These are phyloP conservation scores for Gasterosteus nipponicus DNA, from an alignment of 2,113 vertebrate species.

Conservation along the genomic window DNA sequence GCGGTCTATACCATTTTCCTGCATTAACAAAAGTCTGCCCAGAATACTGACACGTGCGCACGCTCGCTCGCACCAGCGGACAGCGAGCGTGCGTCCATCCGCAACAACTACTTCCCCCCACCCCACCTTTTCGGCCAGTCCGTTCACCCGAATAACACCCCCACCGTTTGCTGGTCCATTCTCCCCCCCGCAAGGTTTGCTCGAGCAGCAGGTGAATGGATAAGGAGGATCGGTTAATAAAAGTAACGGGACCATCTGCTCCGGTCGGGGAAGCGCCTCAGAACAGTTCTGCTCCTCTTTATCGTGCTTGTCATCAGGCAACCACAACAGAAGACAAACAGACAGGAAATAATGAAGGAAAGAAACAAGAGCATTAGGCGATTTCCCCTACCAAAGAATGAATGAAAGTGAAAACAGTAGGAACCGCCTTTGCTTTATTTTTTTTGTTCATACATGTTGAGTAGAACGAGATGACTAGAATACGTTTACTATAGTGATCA, in stretches of 20 bases:
- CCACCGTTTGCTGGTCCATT: too few relatives aligned
- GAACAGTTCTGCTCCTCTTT: background rate
- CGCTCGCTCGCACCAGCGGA: too few relatives aligned
- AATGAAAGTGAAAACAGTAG: constrained; percentile 1
- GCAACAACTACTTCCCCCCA: too few relatives aligned
- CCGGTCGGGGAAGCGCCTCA: background rate
- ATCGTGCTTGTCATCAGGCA: constrained; percentile 22
- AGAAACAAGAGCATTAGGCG: constrained; percentile 11
- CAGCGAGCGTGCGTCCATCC: too few relatives aligned
- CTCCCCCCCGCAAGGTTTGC: background rate
- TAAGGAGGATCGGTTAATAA: background rate
- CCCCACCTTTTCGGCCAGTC: too few relatives aligned
- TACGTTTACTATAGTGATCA: background rate
- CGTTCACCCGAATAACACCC: too few relatives aligned
- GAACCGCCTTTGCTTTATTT: background rate
- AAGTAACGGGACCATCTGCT: constrained; percentile 17
- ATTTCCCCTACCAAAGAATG: constrained; percentile 34
- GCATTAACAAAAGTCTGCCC: background rate
- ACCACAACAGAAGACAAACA: constrained; percentile 16
- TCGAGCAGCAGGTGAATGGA: constrained; percentile 35
- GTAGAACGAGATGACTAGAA: background rate
- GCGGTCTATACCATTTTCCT: background rate
- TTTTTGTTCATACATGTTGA: constrained; percentile 8
- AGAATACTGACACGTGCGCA: too few relatives aligned
- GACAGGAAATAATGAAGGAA: constrained; percentile 47